Evolutionary conservation across 2,888 invertebrate genomes (phyloP).

Genomic region (Eristalinus aeneus): DNA sequence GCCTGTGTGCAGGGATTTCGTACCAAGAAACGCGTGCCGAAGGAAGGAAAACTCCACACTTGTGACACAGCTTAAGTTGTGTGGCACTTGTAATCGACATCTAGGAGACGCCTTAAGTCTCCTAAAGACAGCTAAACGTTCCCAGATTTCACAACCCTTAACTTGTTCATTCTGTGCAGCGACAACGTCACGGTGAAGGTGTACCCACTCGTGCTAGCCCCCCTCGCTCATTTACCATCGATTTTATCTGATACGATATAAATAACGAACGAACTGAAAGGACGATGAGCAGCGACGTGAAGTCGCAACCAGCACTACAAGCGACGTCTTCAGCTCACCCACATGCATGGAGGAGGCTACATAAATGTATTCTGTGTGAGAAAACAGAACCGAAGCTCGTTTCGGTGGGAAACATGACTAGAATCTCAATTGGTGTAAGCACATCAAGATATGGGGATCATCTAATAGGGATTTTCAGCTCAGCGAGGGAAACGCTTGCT

Average conservation of each 20-base stretch:
- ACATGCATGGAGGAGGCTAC: conserved; percentile 47
- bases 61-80: conserved; percentile 18
- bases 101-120: conserved; percentile 33
- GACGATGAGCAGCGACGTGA: conserved; percentile 1
- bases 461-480: conserved; percentile 69
- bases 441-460: conserved; percentile 68
- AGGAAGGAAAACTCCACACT: background rate
- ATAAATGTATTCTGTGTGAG: conserved; percentile 56
- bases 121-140: background rate
- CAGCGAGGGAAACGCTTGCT: conserved; percentile 68
- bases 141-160: conserved; percentile 15
- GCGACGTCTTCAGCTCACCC: conserved; percentile 9
- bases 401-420: conserved; percentile 61
- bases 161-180: background rate
- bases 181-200: conserved; percentile 1
- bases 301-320: conserved; percentile 36
- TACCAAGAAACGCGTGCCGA: background rate
- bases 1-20: background rate
- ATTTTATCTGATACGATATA: conserved; percentile 58
- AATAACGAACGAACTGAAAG: conserved; percentile 30
- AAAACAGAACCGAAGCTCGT: conserved; percentile 68
- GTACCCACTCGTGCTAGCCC: background rate
- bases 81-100: conserved; percentile 45
- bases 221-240: conserved; percentile 41
- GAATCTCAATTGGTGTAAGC: conserved; percentile 62